These are phyloP conservation scores for Vireo altiloquus DNA, from an alignment of 2,113 vertebrate species.

Conservation along the genomic window DNA sequence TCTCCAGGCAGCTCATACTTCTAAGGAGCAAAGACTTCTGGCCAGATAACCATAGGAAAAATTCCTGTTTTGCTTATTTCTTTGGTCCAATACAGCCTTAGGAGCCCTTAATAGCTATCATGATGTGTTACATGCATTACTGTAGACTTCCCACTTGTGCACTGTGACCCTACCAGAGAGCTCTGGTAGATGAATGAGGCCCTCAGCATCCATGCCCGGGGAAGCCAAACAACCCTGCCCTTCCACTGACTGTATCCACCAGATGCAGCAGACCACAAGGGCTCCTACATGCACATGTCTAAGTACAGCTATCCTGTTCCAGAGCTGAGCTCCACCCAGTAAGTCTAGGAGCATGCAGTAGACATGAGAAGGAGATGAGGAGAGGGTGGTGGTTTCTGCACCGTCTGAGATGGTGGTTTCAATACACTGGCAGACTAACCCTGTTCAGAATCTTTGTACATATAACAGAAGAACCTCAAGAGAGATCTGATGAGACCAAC, in stretches of 20 bases:
- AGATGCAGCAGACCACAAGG: not conserved
- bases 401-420: not conserved
- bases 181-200: not conserved
- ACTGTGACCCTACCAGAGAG: not conserved
- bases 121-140: not conserved
- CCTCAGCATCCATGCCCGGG: not conserved
- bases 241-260: not conserved
- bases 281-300: not conserved
- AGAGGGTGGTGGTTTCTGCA: not conserved
- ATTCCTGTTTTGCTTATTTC: not conserved
- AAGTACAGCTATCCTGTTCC: not conserved
- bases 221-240: not conserved
- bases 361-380: not conserved
- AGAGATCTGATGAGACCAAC: not conserved
- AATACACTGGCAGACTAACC: not conserved
- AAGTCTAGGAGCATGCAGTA: not conserved
- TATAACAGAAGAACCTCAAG: not conserved
- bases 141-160: not conserved
- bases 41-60: not conserved
- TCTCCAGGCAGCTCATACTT: not conserved
- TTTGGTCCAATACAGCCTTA: not conserved
- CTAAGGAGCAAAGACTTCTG: not conserved
- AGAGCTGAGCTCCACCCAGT: not conserved
- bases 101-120: not conserved
- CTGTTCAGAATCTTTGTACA: not conserved